Percentiles rank a stretch among this genome's conserved stretches.
phyloP scores from a whole-genome alignment of 1,140 invertebrate genomes.

The Zaprionus vittiger region DNA sequence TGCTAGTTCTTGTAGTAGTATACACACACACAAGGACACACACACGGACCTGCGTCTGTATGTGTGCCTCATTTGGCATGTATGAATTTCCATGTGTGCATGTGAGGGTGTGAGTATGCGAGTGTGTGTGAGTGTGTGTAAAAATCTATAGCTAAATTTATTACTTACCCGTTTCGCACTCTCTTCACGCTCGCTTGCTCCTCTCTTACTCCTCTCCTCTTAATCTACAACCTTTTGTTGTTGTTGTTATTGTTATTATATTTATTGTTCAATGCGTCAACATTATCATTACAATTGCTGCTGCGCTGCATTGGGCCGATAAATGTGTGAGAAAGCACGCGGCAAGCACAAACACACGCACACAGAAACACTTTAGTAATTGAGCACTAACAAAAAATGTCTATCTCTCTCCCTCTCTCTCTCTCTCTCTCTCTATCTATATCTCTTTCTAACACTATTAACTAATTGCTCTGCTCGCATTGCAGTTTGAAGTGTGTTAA shows the following conservation, averaged over 20 bases:
- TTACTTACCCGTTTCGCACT: conserved; percentile 32
- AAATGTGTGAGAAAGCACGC: conserved; percentile 16
- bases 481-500: not conserved
- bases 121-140: not conserved
- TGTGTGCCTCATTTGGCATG: conserved; percentile 8
- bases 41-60: not conserved
- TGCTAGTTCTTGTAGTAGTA: conserved; percentile 37
- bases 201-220: not conserved
- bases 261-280: conserved; percentile 27
- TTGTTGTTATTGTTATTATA: conserved; percentile 12
- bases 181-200: not conserved
- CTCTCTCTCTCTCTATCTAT: not conserved
- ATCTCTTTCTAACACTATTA: not conserved
- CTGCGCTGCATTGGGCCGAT: conserved; percentile 27
- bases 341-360: conserved; percentile 20
- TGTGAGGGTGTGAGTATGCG: not conserved
- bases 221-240: not conserved
- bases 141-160: conserved; percentile 14
- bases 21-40: conserved; percentile 51
- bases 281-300: conserved; percentile 40
- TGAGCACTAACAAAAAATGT: conserved; percentile 9
- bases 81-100: not conserved
- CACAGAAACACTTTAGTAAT: conserved; percentile 4
- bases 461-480: not conserved
- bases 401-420: not conserved